These are phyloP conservation scores for Oppia nitens DNA, from an alignment of 1,140 invertebrate species.

Conservation along the genomic window DNA sequence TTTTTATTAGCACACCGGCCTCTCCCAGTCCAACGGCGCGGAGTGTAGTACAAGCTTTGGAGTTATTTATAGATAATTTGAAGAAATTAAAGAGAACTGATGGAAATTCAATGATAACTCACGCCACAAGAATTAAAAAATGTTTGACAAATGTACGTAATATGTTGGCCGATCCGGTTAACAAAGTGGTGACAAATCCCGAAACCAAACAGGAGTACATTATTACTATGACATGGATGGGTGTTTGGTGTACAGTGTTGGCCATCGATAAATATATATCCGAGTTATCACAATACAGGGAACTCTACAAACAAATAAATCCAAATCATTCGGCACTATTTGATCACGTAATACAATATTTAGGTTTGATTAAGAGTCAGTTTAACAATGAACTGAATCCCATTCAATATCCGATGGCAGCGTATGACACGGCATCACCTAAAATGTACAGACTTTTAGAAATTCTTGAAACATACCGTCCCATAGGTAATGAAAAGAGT, in stretches of 20 bases:
- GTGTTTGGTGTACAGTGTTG: background rate
- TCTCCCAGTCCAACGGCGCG: background rate
- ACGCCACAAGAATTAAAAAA: background rate
- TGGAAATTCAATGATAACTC: background rate
- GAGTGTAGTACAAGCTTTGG: background rate
- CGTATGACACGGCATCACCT: background rate
- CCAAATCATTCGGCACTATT: background rate
- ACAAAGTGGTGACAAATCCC: too few species aligned
- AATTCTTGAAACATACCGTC: background rate
- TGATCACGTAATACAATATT: background rate
- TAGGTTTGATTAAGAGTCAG: background rate
- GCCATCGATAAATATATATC: background rate
- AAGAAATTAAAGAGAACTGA: background rate
- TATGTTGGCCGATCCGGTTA: background rate
- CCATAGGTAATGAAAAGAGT: background rate
- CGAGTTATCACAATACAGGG: background rate
- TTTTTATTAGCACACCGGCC: background rate
- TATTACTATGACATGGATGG: background rate
- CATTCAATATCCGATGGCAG: background rate
- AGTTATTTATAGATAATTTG: background rate
- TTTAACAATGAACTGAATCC: background rate
- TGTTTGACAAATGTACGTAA: background rate
- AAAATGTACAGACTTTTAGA: background rate
- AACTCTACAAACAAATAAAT: background rate
- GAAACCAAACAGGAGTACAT: background rate